Evolutionary conservation across 2,888 invertebrate genomes (phyloP), one percentile per base, ranked within the genome.

Genomic region (Pyralis farinalis): DNA sequence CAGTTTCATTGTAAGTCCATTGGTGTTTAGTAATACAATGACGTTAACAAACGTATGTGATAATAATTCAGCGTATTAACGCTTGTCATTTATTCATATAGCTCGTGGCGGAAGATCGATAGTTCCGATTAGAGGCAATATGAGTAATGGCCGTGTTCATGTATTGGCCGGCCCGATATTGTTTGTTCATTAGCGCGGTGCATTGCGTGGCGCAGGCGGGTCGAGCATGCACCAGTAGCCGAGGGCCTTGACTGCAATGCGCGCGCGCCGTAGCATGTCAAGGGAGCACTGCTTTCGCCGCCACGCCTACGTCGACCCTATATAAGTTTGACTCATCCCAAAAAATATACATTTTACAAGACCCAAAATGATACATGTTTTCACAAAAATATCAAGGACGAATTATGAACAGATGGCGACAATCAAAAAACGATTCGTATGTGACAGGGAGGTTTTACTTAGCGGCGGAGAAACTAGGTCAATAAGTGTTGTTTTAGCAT

Each of bases 241-340:
- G 71, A 46, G 71, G 71, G 78, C 87, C 87, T 87, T 87, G 87
- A 85, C 87, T 68, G 85, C 86, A 87, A 87, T 87, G 86, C 81
- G 81, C 86, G 82, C 70, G 80, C 84, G 82, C 80, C 85, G 86
- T 84, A 75, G 74, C 86, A 73, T 87, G 87, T 87, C 87, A 87
- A 87, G 87, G 87, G 87, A 85, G 83, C 79, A 68, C 84, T 85
- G 87, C 87, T 87, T 87, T 87, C 87, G 84, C 85, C 72, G 83
- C 75, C 81, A 76, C 84, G 79, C 82, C 86, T 75, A 73, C 62
- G 60, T 60, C 56, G 54, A 68, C 65, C 71, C 71, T 67, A 74
- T 63, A 64, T 60, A 63, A 52, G 54, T 50, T 37, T 30, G 21
- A 37, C 7, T 16, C 25, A 25, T 25, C 25, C n/a, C 25, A 7